phyloP scores from a whole-genome alignment of 2,888 invertebrate genomes.

The Stegana nigrithorax region DNA sequence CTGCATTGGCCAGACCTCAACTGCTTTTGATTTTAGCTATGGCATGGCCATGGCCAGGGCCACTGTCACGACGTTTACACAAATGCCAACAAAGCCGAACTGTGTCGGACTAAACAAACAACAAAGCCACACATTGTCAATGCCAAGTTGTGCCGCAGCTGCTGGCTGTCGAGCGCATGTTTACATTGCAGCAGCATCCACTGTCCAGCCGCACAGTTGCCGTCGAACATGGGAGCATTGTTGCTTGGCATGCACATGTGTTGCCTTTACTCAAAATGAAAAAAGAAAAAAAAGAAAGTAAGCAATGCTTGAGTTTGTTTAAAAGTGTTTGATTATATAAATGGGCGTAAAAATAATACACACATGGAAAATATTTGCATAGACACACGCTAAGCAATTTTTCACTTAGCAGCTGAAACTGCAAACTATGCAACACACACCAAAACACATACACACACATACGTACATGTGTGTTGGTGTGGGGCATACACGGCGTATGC shows the following conservation, averaged over 20 bases:
- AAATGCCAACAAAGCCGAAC: too few relatives aligned
- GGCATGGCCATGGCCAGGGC: too few relatives aligned
- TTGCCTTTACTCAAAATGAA: conserved; percentile 11
- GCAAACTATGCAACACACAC: conserved; percentile 22
- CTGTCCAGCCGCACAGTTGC: neutral
- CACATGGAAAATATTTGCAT: too few relatives aligned
- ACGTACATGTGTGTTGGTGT: too few relatives aligned
- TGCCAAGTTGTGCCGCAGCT: neutral
- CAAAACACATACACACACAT: neutral
- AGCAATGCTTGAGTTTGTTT: conserved; percentile 15
- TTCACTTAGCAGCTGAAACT: conserved; percentile 18
- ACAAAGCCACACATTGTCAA: conserved; percentile 32
- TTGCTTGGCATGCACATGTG: conserved; percentile 20
- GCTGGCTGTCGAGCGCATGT: conserved; percentile 24
- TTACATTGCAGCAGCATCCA: conserved; percentile 24
- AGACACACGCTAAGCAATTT: too few relatives aligned
- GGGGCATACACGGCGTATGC: conserved; percentile 17
- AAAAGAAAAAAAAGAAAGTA: conserved; percentile 17
- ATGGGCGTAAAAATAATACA: neutral
- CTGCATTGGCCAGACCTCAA: too few relatives aligned
- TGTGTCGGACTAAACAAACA: too few relatives aligned
- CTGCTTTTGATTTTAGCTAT: too few relatives aligned
- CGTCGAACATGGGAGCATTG: neutral
- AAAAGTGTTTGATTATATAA: neutral
- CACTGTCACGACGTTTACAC: too few relatives aligned